phyloP scores from a whole-genome alignment of 2,888 invertebrate species.

The Agrotis exclamationis region DNA sequence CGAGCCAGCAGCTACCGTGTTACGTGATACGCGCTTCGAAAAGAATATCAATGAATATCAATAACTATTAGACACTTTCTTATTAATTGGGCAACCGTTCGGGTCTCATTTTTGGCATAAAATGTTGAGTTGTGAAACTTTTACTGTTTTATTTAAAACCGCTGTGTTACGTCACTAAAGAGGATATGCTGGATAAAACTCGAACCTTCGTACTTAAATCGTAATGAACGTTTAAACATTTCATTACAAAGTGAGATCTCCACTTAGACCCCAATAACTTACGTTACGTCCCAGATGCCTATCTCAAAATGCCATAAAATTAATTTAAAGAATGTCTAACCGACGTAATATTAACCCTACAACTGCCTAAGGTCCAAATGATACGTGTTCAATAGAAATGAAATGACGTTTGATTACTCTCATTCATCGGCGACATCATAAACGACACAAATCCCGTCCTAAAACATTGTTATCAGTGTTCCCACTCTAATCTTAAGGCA shows the following conservation, averaged over 20 bases:
- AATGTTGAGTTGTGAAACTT: slow-evolving; percentile 55
- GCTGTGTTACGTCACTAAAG: slow-evolving; percentile 34
- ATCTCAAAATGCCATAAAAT: slow-evolving; percentile 48
- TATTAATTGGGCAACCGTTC: slow-evolving; percentile 74
- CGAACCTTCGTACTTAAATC: slow-evolving; percentile 5
- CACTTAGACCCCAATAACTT: slow-evolving; percentile 44
- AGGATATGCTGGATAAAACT: slow-evolving; percentile 11
- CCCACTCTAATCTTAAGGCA: slow-evolving; percentile 89
- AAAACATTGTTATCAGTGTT: slow-evolving; percentile 90
- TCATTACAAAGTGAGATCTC: slow-evolving; percentile 49
- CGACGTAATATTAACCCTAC: slow-evolving; percentile 46
- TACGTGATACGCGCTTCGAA: slow-evolving; percentile 82
- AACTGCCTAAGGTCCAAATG: slow-evolving; percentile 53
- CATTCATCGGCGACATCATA: slow-evolving; percentile 81
- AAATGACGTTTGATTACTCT: slow-evolving; percentile 71
- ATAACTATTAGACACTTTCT: slow-evolving; percentile 75
- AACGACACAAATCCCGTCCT: slow-evolving; percentile 82
- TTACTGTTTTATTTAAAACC: slow-evolving; percentile 31
- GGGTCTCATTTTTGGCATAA: slow-evolving; percentile 64
- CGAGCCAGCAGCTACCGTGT: slow-evolving; percentile 83
- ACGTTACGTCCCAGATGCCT: slow-evolving; percentile 28
- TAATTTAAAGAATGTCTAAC: slow-evolving; percentile 45
- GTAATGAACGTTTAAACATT: slow-evolving; percentile 46
- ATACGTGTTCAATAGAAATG: slow-evolving; percentile 59
- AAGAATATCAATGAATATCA: slow-evolving; percentile 79